Conservation (phyloP, 2,888 invertebrate genomes). For the Brachyopa scutellaris region DNA sequence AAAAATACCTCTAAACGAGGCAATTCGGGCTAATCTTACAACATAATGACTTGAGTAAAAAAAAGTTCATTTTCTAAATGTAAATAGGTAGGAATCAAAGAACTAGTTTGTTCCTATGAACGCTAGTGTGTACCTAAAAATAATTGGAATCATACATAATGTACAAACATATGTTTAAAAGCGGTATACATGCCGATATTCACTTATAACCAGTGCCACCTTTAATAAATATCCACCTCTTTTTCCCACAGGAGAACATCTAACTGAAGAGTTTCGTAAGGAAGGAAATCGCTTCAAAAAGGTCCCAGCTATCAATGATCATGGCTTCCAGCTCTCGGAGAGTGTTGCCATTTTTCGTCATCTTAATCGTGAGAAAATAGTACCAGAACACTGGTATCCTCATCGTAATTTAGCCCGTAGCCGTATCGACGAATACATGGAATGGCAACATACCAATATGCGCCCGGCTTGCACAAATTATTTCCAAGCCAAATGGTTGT, state of each 20-base stretch:
- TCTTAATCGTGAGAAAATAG: conserved; percentile 83
- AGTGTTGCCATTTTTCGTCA: conserved; percentile 88
- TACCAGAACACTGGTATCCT: conserved; percentile 87
- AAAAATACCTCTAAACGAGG: too few species aligned
- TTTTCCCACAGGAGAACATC: conserved; percentile 84
- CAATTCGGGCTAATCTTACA: too few species aligned
- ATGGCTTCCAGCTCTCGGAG: conserved; percentile 87
- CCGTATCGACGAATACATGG: conserved; percentile 87
- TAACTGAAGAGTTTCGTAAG: conserved; percentile 84
- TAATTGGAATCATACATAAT: too few species aligned
- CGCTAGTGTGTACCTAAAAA: too few species aligned
- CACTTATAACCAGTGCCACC: too few species aligned
- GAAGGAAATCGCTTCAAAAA: conserved; percentile 85
- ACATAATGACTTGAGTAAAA: too few species aligned
- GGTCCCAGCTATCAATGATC: conserved; percentile 87
- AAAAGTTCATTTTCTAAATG: too few species aligned
- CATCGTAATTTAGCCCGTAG: conserved; percentile 84
- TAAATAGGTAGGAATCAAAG: too few species aligned
- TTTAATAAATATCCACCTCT: too few species aligned
- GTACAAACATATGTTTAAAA: too few species aligned
- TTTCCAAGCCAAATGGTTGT: conserved; percentile 83
- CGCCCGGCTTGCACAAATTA: conserved; percentile 84
- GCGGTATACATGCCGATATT: too few species aligned
- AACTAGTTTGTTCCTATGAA: too few species aligned
- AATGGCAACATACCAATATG: conserved; percentile 88